These are phyloP conservation scores for Echinometra lucunter DNA, from an alignment of 53 echinoderm and acorn worm genomes.

Conservation along the genomic window DNA sequence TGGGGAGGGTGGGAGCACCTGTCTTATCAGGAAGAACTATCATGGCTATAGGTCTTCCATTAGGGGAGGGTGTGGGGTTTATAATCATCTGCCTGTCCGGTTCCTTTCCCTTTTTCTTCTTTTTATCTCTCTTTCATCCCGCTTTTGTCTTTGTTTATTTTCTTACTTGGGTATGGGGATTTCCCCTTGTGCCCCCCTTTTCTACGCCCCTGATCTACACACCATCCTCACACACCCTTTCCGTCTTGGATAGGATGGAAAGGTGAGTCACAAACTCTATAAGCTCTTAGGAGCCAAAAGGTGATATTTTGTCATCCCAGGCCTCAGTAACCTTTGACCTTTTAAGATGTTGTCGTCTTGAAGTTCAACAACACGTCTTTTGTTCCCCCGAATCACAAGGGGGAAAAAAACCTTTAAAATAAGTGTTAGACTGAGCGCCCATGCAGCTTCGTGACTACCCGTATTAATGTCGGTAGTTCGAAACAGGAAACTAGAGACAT, in stretches of 20 bases:
- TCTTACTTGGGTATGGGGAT: too few relatives aligned
- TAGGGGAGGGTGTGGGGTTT: too few relatives aligned
- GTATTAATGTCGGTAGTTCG: conserved; percentile 25
- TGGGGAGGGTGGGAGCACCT: too few relatives aligned
- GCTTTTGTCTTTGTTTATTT: too few relatives aligned
- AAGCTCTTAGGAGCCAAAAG: not conserved
- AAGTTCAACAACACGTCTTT: conserved; percentile 11
- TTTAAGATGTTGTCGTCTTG: not conserved
- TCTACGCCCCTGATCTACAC: not conserved
- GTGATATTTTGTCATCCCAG: not conserved
- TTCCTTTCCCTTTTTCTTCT: too few relatives aligned
- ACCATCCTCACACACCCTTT: conserved; percentile 19
- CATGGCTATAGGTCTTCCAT: too few relatives aligned
- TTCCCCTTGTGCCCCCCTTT: too few relatives aligned
- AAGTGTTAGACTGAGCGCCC: not conserved
- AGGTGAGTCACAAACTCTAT: not conserved
- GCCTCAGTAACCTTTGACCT: conserved; percentile 6
- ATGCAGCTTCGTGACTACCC: not conserved
- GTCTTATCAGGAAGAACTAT: too few relatives aligned
- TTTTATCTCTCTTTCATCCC: too few relatives aligned
- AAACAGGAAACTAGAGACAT: conserved; percentile 27
- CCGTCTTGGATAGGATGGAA: not conserved
- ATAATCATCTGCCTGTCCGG: too few relatives aligned
- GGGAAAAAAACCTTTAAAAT: too few relatives aligned
- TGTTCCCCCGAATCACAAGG: not conserved